A percentile compares a stretch with the other conserved stretches of the same genome.
These are phyloP conservation scores for Rhineura floridana DNA, from an alignment of 2,113 vertebrate species.

Conservation along the genomic window DNA sequence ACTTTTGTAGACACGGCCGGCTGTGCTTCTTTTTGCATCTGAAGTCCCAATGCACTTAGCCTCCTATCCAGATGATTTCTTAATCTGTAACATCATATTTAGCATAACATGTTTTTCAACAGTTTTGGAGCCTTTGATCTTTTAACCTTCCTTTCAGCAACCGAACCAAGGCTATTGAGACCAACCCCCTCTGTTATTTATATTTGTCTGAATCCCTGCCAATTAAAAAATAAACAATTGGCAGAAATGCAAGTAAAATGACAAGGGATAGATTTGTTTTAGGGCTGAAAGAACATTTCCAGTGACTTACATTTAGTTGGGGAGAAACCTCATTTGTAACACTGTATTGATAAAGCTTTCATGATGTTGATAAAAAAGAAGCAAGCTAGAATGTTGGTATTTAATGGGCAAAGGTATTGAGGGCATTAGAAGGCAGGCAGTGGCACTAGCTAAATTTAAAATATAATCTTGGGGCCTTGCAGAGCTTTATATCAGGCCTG, in stretches of 20 bases:
- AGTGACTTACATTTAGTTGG: not conserved
- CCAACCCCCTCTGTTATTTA: constrained; percentile 1
- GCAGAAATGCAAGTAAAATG: constrained; percentile 15
- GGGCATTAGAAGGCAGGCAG: not conserved
- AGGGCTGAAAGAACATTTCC: constrained; percentile 10
- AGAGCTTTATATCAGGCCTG: not conserved
- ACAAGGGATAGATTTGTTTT: constrained; percentile 10
- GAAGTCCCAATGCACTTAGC: not conserved
- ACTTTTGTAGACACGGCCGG: not conserved
- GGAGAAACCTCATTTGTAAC: not conserved
- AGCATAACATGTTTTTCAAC: not conserved
- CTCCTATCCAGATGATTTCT: not conserved
- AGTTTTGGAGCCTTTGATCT: constrained; percentile 45
- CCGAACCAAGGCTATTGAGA: constrained; percentile 1
- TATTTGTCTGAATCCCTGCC: constrained; percentile 1
- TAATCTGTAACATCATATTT: not conserved
- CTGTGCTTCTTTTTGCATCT: not conserved
- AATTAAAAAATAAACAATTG: constrained; percentile 25
- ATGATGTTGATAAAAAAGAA: not conserved
- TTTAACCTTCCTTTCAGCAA: not conserved
- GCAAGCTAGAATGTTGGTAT: not conserved
- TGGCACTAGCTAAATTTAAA: not conserved
- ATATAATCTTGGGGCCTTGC: not conserved
- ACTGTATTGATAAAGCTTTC: not conserved
- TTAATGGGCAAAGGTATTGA: not conserved